Evolutionary conservation across 2,113 vertebrate species (phyloP), one percentile per base, ranked within the genome.

Genomic region (Scatophagus argus): DNA sequence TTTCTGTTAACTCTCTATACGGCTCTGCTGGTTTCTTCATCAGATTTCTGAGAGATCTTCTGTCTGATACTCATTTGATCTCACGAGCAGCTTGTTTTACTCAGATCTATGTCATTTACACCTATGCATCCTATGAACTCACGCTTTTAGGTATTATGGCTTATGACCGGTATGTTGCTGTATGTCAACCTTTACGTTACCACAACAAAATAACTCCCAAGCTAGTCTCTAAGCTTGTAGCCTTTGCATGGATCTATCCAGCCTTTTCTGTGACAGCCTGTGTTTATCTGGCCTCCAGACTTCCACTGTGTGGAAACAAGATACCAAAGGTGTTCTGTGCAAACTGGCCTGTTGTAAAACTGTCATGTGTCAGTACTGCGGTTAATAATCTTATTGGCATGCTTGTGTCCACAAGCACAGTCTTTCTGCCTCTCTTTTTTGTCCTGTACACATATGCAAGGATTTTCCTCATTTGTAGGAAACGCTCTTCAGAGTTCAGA

Each of bases 131-230:
- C n/a, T 93, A 90, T 62, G 95, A 95, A 21, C 89, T 89, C 17
- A 93, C 89, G 2, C 77, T 95, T 38, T 87, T 95, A 9, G 75
- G 90, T 10, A 81, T 91, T 8, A 96, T 95, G 94, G 94, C 94
- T 9, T 94, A 94, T 29, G 93, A 96, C 58, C 85, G 89, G 19
- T 94, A 91, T 27, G 39, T 92, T 34, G 95, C 94, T 27, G 93
- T 95, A n/a, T 90, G 94, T 52, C 90, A 93, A 6, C 93, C 94
- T 9, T 81, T 95, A 70, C 47, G 91, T 10, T 95, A 95, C 29
- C 74, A 84, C 34, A 88, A 12, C 47, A 94, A 90, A 32, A 92
- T 96, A 60, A 94, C 93, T 7, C 59, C 36, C 3, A 56, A 47
- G 17, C 19, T 61, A 16, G 88, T 92, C 19, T 8, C 47, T 0